These are phyloP conservation scores for Myxocyprinus asiaticus DNA, from an alignment of 2,113 vertebrate species.

Conservation along the genomic window DNA sequence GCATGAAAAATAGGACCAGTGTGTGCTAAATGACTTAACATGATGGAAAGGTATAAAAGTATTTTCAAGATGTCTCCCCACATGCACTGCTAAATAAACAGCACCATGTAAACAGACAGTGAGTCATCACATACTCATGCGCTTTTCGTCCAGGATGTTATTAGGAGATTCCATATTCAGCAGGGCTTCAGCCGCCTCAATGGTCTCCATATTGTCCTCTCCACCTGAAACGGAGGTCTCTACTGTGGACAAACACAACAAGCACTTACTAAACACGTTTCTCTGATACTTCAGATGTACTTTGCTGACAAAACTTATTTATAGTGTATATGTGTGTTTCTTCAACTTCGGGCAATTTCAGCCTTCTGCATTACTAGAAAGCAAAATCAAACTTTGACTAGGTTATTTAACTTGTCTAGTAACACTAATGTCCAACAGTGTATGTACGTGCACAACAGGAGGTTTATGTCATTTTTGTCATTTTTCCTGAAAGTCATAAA, in stretches of 20 bases:
- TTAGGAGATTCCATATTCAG: slow-evolving; percentile 86
- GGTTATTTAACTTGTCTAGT: too few relatives aligned
- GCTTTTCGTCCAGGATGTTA: slow-evolving; percentile 85
- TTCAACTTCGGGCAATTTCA: too few relatives aligned
- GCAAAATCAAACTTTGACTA: too few relatives aligned
- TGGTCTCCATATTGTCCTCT: slow-evolving; percentile 79
- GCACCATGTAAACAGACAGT: slow-evolving; percentile 17
- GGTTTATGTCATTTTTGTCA: too few relatives aligned
- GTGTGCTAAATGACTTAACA: neutral
- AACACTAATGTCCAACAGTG: too few relatives aligned
- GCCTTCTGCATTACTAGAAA: too few relatives aligned
- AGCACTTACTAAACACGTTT: neutral
- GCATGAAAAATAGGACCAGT: slow-evolving; percentile 8
- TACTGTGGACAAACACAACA: slow-evolving; percentile 46
- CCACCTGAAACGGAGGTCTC: slow-evolving; percentile 71
- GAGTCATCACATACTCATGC: slow-evolving; percentile 79
- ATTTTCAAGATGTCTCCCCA: neutral
- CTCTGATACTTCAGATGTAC: neutral
- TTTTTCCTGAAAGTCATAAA: too few relatives aligned
- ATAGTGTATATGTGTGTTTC: too few relatives aligned
- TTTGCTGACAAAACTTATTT: neutral
- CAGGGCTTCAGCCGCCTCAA: slow-evolving; percentile 79
- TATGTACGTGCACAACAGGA: too few relatives aligned
- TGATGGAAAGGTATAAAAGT: neutral
- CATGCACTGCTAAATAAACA: neutral